Base-by-base conservation (phyloP, 2,888 invertebrate genomes). In the Trissolcus brochymenae region DNA sequence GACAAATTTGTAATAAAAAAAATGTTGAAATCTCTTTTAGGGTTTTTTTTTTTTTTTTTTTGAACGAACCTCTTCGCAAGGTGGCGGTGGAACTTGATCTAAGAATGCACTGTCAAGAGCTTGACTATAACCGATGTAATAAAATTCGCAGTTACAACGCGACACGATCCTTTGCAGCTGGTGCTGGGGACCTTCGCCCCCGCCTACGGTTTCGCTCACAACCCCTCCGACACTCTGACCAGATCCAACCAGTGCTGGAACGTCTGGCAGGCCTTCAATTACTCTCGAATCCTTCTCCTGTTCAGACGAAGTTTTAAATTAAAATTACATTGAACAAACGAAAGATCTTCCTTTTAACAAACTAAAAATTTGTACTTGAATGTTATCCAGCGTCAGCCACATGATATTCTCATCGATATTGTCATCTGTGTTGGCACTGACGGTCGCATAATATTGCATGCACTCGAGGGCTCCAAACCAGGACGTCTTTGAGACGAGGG, bases 371-470 rank as follows among this genome's bases (percentile, higher is more conserved):
- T 25, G 25, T 25, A 87, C 92, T 83, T 97, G 96, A 75, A 98
- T 98, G 87, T 98, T 96, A 82, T 98, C 97, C 53, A 97, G 93
- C 0, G 95, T 95, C 81, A 99, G 91, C 99, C 99, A 99, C 91
- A 97, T 96, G 81, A 99, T 97, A 89, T 97, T 96, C 84, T 97
- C 96, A 92, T 91, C 81, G 81, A 90, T 87, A 66, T 87, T 87
- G 21, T 88, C 88, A 50, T 89, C 88, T 6, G 88, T 88, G 55
- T 89, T 89, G 1, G 95, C 96, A 87, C 95, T 95, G 56, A 99
- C 98, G 7, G 99, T 99, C 11, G 99, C 99, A 91, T 99, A 99
- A 91, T 99, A 99, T 92, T 99, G 99, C 97, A 99, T 98, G 90
- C 98, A 98, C 86, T 96, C 96, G 11, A 99, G 91, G 62, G 95